Evolutionary conservation across 1,140 invertebrate genomes (phyloP).

Genomic region (Piezodorus guildinii): DNA sequence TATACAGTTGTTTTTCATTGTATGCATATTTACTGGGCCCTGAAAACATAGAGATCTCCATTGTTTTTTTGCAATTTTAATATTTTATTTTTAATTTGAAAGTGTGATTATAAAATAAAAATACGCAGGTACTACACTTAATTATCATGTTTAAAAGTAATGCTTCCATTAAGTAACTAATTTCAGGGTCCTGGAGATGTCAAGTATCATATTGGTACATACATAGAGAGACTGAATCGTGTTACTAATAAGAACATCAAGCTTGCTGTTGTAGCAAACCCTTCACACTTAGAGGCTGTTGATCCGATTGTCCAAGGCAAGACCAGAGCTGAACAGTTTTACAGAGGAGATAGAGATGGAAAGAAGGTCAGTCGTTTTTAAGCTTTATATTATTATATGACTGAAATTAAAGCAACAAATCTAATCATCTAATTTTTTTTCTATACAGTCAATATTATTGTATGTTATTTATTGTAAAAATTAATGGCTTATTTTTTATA

Average conservation of each 20-base stretch:
- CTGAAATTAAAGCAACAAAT: no score
- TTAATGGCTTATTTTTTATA: no score
- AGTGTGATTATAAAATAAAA: background rate
- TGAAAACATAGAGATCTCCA: background rate
- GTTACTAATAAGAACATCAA: slow-evolving; percentile 97
- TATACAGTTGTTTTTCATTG: background rate
- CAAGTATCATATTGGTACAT: slow-evolving; percentile 98
- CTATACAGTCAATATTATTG: no score
- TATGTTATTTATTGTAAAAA: no score
- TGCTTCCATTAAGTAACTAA: background rate
- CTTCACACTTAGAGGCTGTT: slow-evolving; percentile 95
- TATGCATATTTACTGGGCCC: background rate
- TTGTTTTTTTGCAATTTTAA: background rate
- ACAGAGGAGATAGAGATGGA: slow-evolving; percentile 89
- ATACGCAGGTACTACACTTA: no score
- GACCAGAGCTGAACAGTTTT: slow-evolving; percentile 95
- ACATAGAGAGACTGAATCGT: slow-evolving; percentile 92
- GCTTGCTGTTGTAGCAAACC: slow-evolving; percentile 94
- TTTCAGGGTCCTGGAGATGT: slow-evolving; percentile 92
- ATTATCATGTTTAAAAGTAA: no score
- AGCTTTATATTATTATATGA: no score
- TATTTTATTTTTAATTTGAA: background rate
- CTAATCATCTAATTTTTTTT: no score
- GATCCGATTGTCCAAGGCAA: slow-evolving; percentile 96
- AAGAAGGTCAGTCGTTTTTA: slow-evolving; percentile 61